Percentiles rank a stretch among this genome's conserved stretches.
Conservation (phyloP, 2,113 vertebrate species). For the Promerops cafer region DNA sequence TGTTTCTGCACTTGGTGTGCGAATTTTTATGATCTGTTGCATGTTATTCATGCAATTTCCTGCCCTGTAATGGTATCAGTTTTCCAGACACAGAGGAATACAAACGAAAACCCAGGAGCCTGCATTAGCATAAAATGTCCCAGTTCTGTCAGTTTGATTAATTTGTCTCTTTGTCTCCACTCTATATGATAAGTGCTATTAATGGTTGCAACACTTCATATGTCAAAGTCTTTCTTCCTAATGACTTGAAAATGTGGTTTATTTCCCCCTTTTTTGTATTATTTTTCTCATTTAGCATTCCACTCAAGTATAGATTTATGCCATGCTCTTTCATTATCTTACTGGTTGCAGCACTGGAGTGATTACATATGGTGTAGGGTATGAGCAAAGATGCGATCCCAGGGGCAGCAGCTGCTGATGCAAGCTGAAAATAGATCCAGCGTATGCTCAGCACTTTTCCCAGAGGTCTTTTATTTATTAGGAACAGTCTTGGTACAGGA, state of each 20-base stretch:
- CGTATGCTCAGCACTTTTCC: constrained; percentile 90
- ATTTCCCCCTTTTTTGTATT: constrained; percentile 77
- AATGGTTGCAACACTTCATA: constrained; percentile 84
- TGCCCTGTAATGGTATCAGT: constrained; percentile 82
- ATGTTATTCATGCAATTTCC: constrained; percentile 82
- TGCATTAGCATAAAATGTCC: constrained; percentile 84
- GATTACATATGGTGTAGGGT: constrained; percentile 91
- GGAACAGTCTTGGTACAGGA: constrained; percentile 75
- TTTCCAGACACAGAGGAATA: constrained; percentile 78
- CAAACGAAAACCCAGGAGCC: constrained; percentile 75
- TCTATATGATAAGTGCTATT: constrained; percentile 85
- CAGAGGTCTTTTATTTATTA: constrained; percentile 89
- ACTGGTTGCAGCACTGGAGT: constrained; percentile 83
- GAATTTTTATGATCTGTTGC: constrained; percentile 81
- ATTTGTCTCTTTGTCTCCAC: constrained; percentile 88
- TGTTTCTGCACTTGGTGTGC: constrained; percentile 72
- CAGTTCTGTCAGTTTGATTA: constrained; percentile 88
- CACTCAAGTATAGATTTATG: constrained; percentile 79
- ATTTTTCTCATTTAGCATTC: constrained; percentile 83
- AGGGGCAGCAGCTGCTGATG: constrained; percentile 94
- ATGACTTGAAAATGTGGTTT: constrained; percentile 84
- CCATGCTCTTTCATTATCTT: constrained; percentile 85
- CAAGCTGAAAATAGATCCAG: constrained; percentile 95
- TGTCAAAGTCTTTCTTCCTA: constrained; percentile 83
- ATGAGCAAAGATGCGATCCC: constrained; percentile 86